These are phyloP conservation scores for Callipepla squamata DNA, from an alignment of 2,113 vertebrate genomes.

Conservation along the genomic window DNA sequence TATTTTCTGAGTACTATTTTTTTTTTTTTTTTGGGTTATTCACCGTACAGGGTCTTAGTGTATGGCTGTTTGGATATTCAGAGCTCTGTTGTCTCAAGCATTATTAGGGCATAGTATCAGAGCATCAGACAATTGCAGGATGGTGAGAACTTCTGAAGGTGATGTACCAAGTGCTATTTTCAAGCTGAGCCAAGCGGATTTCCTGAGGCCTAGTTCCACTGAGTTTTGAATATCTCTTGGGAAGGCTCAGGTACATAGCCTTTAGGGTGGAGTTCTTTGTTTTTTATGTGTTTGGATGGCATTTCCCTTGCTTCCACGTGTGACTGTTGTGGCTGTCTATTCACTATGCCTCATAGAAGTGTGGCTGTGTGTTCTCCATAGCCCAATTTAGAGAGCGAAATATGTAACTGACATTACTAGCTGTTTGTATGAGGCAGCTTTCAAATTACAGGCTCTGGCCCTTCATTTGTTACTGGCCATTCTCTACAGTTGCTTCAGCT, in stretches of 20 bases:
- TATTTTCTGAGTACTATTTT: too few relatives aligned
- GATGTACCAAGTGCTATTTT: background rate
- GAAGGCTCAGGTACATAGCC: background rate
- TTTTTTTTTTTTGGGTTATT: too few relatives aligned
- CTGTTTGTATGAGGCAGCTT: background rate
- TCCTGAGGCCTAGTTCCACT: background rate
- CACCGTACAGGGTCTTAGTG: background rate
- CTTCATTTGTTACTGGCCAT: background rate
- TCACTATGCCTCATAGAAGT: background rate
- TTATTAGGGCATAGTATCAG: background rate
- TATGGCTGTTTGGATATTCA: background rate
- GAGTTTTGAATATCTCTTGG: background rate
- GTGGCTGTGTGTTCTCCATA: background rate
- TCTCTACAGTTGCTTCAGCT: background rate
- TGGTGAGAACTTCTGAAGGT: background rate
- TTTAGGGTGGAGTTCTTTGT: background rate
- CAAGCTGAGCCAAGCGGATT: background rate
- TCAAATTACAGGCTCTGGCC: background rate
- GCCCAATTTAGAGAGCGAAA: background rate
- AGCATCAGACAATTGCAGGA: background rate
- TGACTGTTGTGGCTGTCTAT: background rate
- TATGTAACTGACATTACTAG: background rate
- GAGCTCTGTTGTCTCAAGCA: background rate
- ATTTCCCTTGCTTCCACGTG: background rate
- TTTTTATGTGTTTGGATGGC: background rate